Base-by-base conservation (phyloP, 1,140 invertebrate species). In the Microplitis demolitor region DNA sequence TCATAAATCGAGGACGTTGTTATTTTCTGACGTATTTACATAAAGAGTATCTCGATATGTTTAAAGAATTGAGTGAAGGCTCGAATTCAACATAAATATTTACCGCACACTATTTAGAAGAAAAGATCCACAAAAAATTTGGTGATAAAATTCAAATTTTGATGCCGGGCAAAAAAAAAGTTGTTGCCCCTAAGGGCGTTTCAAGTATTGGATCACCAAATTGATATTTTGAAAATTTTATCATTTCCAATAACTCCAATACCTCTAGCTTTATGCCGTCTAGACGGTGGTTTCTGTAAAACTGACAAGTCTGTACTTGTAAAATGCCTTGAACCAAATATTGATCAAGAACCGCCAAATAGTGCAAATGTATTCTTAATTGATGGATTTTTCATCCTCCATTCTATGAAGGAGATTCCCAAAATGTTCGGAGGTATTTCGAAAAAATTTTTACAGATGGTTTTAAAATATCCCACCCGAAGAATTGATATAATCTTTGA, bases 351-450 rank as follows among this genome's bases (percentile, higher is more conserved):
- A 33, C 72, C 73, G 33, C 75, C 75, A 64, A 16, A 6, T 66
- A 51, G 16, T 58, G 72, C 62, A 68, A 69, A 74, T 74, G 16
- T 71, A 66, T 64, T 69, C 16, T 66, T 76, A 54, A 76, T 76
- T 66, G 71, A 73, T 76, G 67, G 74, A 33, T 75, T 75, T 73
- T 75, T 75, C 14, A 66, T 75, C n/a, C 74, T 77, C 5, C 50
- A 75, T 73, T 58, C 58, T 0, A 60, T 60, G 58, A 33, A 60
- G 31, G 31, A 60, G 8, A 16, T 60, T 3, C 58, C 58, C 8
- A 60, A 60, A 33, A 31, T 16, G 3, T 62, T 16, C 24, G 60
- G 58, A 61, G 31, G 67, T 76, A 64, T 31, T 66, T 71, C 35
- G 0, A 24, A 54, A 13, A 31, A 31, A 69, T 74, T 62, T 53